Conservation (phyloP, 37 sponge, comb jelly and placozoan species). For the Theonella swinhoei region DNA sequence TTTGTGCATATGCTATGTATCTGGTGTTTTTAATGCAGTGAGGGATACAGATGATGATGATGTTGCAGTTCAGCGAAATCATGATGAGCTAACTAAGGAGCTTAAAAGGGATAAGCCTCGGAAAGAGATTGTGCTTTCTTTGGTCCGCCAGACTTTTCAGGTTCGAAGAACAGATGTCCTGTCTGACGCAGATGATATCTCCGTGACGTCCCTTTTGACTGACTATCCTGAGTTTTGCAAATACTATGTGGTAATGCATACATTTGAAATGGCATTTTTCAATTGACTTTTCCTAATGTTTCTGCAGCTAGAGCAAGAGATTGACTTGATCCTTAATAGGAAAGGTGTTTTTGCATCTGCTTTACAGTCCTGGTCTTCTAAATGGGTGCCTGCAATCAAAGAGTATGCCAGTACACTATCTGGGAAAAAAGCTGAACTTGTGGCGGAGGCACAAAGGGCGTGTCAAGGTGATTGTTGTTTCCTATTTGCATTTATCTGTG, state of each 20-base stretch:
- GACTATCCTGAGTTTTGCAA: no score
- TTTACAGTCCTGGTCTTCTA: background rate
- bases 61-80: background rate
- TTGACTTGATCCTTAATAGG: background rate
- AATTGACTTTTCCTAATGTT: background rate
- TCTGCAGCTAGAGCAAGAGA: conserved; percentile 7
- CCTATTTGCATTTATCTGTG: no score
- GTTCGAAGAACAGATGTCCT: background rate
- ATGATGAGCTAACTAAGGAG: background rate
- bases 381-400: no score
- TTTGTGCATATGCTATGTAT: no score
- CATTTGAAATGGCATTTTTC: no score
- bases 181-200: background rate
- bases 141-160: conserved; percentile 12
- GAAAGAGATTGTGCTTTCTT: conserved; percentile 22
- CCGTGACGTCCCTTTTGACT: no score
- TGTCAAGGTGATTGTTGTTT: conserved; percentile 25
- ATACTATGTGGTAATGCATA: no score
- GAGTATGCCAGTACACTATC: background rate
- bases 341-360: background rate
- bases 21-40: no score
- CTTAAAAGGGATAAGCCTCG: conserved; percentile 14
- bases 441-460: background rate
- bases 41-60: conserved; percentile 15
- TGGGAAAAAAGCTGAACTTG: conserved; percentile 21